Base-by-base conservation (phyloP, 2,797 vertebrate genomes). In the Anableps anableps region DNA sequence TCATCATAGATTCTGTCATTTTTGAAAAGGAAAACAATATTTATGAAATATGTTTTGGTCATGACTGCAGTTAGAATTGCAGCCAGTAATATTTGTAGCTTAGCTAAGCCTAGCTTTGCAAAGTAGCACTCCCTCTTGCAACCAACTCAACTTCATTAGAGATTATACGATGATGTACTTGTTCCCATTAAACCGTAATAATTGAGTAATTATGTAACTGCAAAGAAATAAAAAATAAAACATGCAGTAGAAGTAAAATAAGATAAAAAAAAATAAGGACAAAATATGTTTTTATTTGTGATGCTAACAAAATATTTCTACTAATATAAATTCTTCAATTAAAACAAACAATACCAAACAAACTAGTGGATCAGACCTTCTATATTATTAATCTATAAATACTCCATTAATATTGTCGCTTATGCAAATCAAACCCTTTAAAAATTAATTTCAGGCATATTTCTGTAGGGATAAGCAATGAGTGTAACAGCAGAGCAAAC, bases 401-500 rank as follows among this genome's bases (percentile, higher is more conserved):
- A 71, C 26, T n/a, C 26, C 2, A 29, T 71, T 71, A 71, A 43
- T 16, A 82, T 64, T 17, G 82, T 68, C 86, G 83, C 83, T 79
- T 58, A 72, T 79, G 78, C 83, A 90, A 85, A 83, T 50, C 80
- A 74, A 58, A 84, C 75, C 58, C 74, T 82, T 83, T 77, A 90
- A 78, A 91, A 90, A 90, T 53, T 85, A 81, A 85, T 85, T 86
- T 0, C 50, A 87, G 85, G 88, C 83, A 77, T 47, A 89, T 88
- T 89, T 88, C 87, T 76, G 23, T 0, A 31, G 75, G 85, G 88
- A 86, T 34, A 36, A 41, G 76, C 80, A 87, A 86, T 21, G 72
- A 88, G 81, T 74, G 85, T 85, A 94, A 93, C 83, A 82, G 85
- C 73, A 88, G 85, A 89, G 88, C 91, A 92, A 93, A 94, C 85